Evolutionary conservation across 2,797 vertebrate species (phyloP).

Genomic region (Helarctos malayanus): DNA sequence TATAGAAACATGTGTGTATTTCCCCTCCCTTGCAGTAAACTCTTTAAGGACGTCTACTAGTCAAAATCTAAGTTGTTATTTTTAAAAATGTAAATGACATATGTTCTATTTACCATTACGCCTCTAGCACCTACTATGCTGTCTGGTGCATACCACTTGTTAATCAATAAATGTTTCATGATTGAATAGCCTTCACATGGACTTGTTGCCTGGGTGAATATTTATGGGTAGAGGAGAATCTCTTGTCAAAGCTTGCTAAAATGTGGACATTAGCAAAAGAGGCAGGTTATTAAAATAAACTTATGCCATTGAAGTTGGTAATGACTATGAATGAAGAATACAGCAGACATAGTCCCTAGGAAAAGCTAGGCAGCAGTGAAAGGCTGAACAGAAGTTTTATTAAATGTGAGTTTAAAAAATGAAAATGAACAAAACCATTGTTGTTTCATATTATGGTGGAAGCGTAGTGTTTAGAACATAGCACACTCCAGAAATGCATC

Average conservation of each 20-base stretch:
- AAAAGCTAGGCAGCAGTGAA: not conserved
- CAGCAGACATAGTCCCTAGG: not conserved
- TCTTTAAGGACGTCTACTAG: not conserved
- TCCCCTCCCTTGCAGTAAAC: not conserved
- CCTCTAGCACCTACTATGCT: not conserved
- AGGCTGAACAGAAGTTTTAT: not conserved
- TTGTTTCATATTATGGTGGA: not conserved
- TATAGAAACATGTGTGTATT: not conserved
- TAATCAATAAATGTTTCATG: not conserved
- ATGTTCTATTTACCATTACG: not conserved
- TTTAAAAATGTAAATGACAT: not conserved
- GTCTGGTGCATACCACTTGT: not conserved
- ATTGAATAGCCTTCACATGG: not conserved
- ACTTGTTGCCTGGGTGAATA: not conserved
- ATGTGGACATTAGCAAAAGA: not conserved
- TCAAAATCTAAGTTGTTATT: not conserved
- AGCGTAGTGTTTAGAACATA: not conserved
- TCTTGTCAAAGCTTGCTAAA: not conserved
- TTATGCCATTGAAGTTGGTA: not conserved
- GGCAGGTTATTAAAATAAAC: constrained; percentile 24
- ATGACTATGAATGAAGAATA: not conserved
- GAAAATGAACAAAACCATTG: not conserved
- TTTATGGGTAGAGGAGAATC: not conserved
- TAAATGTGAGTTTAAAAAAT: constrained; percentile 2
- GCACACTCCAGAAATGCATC: not conserved